A percentile compares a stretch with the other conserved stretches of the same genome.
Conservation (phyloP, 1,140 invertebrate species). For the Leptopilina clavipes region DNA sequence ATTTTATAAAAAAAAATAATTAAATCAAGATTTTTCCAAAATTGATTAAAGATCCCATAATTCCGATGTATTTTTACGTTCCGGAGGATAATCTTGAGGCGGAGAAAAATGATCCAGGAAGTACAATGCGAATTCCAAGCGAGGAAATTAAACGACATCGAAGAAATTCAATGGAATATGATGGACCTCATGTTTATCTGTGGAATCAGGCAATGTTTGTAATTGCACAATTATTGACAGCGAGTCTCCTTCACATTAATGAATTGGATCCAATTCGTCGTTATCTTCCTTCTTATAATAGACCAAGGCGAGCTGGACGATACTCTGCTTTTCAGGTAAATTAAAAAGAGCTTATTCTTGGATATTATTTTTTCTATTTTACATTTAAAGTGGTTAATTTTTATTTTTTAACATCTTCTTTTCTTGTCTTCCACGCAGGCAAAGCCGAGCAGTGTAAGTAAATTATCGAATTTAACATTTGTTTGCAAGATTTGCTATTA, state of each 20-base stretch:
- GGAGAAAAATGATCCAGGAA: slow-evolving; percentile 85
- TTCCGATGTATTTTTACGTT: slow-evolving; percentile 94
- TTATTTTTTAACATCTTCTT: slow-evolving; percentile 53
- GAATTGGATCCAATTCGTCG: slow-evolving; percentile 96
- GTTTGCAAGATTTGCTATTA: background rate
- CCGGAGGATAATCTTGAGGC: slow-evolving; percentile 85
- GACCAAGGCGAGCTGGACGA: slow-evolving; percentile 90
- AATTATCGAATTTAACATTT: slow-evolving; percentile 43
- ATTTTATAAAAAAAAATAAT: too few species aligned
- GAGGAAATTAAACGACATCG: slow-evolving; percentile 70
- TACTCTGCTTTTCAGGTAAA: slow-evolving; percentile 97
- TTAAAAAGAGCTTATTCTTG: slow-evolving; percentile 41
- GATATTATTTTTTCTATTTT: slow-evolving; percentile 1
- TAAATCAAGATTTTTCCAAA: too few species aligned
- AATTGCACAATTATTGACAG: slow-evolving; percentile 92
- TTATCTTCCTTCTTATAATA: slow-evolving; percentile 96
- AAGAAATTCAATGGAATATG: slow-evolving; percentile 60
- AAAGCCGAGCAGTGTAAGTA: slow-evolving; percentile 85
- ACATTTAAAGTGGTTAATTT: slow-evolving; percentile 15
- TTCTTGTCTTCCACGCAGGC: slow-evolving; percentile 79
- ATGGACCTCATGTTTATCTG: slow-evolving; percentile 80
- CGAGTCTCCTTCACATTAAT: slow-evolving; percentile 92
- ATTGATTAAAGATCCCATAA: slow-evolving; percentile 81
- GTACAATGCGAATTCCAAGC: slow-evolving; percentile 79
- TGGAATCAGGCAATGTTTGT: slow-evolving; percentile 98